Conservation (phyloP, 1,140 invertebrate genomes). For the Marisa cornuarietis region DNA sequence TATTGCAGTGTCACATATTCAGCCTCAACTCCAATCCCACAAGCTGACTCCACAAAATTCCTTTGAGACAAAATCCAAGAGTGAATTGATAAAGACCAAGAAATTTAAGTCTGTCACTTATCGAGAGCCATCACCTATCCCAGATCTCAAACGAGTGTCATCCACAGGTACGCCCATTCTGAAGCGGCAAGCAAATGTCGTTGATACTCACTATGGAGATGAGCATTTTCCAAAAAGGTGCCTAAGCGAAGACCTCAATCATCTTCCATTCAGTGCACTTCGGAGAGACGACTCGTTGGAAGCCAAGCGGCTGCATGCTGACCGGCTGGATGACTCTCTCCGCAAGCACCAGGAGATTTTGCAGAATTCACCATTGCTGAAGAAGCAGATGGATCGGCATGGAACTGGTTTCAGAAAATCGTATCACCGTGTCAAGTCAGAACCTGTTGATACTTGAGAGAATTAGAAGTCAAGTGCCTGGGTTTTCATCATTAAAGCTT, state of each 20-base stretch:
- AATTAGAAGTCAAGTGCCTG: too few relatives aligned
- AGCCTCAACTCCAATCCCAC: too few relatives aligned
- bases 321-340: constrained; percentile 29
- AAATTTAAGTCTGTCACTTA: constrained; percentile 22
- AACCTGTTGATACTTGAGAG: constrained; percentile 21
- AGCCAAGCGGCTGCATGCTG: constrained; percentile 23
- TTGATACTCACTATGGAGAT: constrained; percentile 19
- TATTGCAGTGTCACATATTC: too few relatives aligned
- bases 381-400: constrained; percentile 29
- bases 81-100: constrained; percentile 24
- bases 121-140: background rate
- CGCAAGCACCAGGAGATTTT: constrained; percentile 34
- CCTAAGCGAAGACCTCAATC: constrained; percentile 15
- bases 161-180: constrained; percentile 29
- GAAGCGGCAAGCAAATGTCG: constrained; percentile 27
- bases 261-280: constrained; percentile 1
- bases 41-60: constrained; percentile 14
- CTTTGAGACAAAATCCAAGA: constrained; percentile 24
- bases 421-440: constrained; percentile 29
- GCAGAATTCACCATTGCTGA: constrained; percentile 35
- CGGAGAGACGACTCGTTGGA: constrained; percentile 26
- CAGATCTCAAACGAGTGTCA: constrained; percentile 28
- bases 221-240: constrained; percentile 17
- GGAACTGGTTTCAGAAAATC: constrained; percentile 32
- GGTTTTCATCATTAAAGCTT: too few relatives aligned